Percentiles rank a stretch among this genome's conserved stretches.
Evolutionary conservation across 35 echinoderm and acorn worm species (phyloP).

Genomic region (Anneissia japonica): DNA sequence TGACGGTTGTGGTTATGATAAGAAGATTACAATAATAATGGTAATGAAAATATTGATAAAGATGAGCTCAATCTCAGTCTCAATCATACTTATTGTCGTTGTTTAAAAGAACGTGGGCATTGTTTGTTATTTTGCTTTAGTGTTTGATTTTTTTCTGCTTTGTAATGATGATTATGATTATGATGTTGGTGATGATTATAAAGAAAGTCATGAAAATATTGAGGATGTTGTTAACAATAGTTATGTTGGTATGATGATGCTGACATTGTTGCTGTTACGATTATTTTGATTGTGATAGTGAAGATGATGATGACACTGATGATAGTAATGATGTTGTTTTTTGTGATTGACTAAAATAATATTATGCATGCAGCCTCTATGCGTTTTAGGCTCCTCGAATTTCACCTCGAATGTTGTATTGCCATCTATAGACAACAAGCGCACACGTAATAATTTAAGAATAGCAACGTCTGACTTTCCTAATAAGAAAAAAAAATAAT

Average conservation of each 20-base stretch:
- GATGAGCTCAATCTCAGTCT: too few relatives aligned
- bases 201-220: background rate
- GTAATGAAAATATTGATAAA: background rate
- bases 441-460: too few relatives aligned
- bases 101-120: background rate
- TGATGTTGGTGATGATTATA: background rate
- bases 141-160: background rate
- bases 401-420: too few relatives aligned
- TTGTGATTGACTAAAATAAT: too few relatives aligned
- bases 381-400: too few relatives aligned
- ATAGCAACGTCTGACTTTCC: too few relatives aligned
- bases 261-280: background rate
- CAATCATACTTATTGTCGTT: too few relatives aligned
- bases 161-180: background rate
- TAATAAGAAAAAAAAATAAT: too few relatives aligned
- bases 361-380: too few relatives aligned
- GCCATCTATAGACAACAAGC: too few relatives aligned
- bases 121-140: background rate
- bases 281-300: background rate
- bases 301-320: background rate
- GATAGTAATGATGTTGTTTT: background rate
- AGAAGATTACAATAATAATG: background rate
- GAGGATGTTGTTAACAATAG: background rate
- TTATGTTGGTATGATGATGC: background rate
- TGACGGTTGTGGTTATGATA: slow-evolving; percentile 3